Base-by-base conservation (phyloP, 2,113 vertebrate species). In the Silurus glanis region DNA sequence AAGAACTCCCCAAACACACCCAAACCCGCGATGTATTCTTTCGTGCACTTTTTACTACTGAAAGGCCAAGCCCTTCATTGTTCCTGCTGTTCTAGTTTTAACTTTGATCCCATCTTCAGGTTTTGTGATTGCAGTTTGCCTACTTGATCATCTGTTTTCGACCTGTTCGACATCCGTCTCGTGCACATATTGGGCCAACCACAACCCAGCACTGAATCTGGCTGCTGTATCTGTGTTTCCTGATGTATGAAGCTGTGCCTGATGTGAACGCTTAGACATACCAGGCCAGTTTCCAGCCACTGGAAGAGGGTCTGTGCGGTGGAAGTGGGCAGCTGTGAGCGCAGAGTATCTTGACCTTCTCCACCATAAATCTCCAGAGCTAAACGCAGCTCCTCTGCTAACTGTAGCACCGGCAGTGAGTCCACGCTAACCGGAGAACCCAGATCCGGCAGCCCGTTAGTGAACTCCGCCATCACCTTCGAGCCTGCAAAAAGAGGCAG, bases 331-430 rank as follows among this genome's bases (percentile, higher is more conserved):
- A 99, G 92, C 91, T 97, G 97, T 56, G 91, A 95, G 66, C 97
- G 78, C n/a, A 99, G 92, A 0, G 92, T 89, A 45, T 95, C 94
- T 64, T 92, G 94, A 75, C 96, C 95, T 80, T 96, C 94, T 86
- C 93, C 94, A 69, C 93, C 92, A 67, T 96, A 92, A 90, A 96
- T 95, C 92, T 98, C 96, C 93, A 99, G 75, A 6, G 97, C 96
- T 71, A 96, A 91, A 88, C 93, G 96, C 87, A 99, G 95, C 88
- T 99, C 97, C 89, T 98, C 97, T 0, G 97, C 91, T 5, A 99
- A 92, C 91, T 96, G 97, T n/a, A 98, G 86, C n/a, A 98, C 96
- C 78, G 96, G 96, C 88, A 97, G 94, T 0, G 96, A 92, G n/a
- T 94, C 95, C 21, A 93, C 82, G 64, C 95, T 96, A 85, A 94